Evolutionary conservation across 1,140 invertebrate species (phyloP).

Genomic region (Tenebrio molitor): DNA sequence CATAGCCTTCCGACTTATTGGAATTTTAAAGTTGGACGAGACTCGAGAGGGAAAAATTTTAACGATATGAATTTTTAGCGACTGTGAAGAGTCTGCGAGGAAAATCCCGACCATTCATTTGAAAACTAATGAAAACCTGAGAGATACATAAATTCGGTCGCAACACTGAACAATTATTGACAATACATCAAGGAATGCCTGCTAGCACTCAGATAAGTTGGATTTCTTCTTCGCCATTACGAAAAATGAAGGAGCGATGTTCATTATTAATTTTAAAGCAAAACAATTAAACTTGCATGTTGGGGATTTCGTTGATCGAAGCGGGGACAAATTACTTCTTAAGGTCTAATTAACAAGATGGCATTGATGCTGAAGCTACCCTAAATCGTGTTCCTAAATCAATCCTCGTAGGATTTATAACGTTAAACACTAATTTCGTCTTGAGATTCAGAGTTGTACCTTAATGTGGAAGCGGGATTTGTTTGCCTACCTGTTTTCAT

Average conservation of each 20-base stretch:
- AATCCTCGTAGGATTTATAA: slow-evolving; percentile 35
- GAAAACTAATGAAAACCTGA: slow-evolving; percentile 33
- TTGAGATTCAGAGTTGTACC: slow-evolving; percentile 7
- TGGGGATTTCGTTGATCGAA: background rate
- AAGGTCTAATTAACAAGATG: slow-evolving; percentile 32
- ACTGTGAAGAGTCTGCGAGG: background rate
- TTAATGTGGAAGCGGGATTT: background rate
- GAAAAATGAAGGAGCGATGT: background rate
- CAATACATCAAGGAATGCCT: slow-evolving; percentile 10
- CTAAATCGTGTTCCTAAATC: slow-evolving; percentile 29
- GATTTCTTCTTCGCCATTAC: background rate
- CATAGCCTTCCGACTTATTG: slow-evolving; percentile 49
- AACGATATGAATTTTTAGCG: slow-evolving; percentile 22
- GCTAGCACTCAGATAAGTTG: slow-evolving; percentile 12
- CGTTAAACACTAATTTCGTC: slow-evolving; percentile 34
- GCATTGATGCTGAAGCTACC: slow-evolving; percentile 7
- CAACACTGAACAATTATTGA: slow-evolving; percentile 38
- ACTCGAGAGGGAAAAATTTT: background rate
- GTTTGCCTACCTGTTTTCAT: slow-evolving; percentile 22
- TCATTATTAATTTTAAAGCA: slow-evolving; percentile 33
- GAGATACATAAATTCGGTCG: slow-evolving; percentile 27
- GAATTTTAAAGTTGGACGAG: slow-evolving; percentile 47
- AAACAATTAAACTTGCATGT: slow-evolving; percentile 12
- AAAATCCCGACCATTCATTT: background rate
- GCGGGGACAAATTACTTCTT: slow-evolving; percentile 32